Percentiles rank a stretch among this genome's conserved stretches.
Evolutionary conservation across 2,888 invertebrate genomes (phyloP).

Genomic region (Harpagoxenus sublaevis): DNA sequence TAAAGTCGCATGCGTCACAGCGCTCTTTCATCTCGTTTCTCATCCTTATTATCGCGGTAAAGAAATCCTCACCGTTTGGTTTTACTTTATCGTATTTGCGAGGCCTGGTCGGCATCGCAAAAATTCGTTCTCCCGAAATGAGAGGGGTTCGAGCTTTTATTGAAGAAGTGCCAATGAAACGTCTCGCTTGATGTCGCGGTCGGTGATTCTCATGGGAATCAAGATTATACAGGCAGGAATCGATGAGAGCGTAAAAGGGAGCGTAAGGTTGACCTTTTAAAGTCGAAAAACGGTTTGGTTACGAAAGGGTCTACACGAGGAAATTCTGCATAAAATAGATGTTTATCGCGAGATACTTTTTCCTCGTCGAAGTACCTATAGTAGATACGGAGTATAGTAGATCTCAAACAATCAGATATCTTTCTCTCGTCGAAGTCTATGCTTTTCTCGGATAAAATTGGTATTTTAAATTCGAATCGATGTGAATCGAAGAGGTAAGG

Average conservation of each 20-base stretch:
- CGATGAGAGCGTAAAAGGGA: constrained; percentile 7
- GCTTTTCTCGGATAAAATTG: not conserved
- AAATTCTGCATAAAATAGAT: constrained; percentile 40
- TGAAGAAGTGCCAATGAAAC: constrained; percentile 49
- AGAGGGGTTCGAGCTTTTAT: constrained; percentile 22
- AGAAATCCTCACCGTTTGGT: not conserved
- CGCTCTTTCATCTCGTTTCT: not conserved
- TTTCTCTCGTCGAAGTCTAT: not conserved
- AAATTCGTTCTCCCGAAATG: constrained; percentile 24
- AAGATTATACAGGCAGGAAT: constrained; percentile 44
- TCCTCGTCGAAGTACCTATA: not conserved
- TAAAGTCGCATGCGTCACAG: too few species aligned
- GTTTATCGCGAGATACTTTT: constrained; percentile 22
- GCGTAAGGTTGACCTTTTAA: constrained; percentile 21
- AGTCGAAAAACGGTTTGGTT: not conserved
- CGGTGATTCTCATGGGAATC: constrained; percentile 25
- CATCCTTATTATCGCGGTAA: not conserved
- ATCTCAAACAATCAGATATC: constrained; percentile 8
- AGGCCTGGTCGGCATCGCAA: not conserved
- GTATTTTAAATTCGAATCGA: not conserved
- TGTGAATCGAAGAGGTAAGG: not conserved
- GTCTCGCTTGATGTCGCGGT: not conserved
- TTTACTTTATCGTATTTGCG: constrained; percentile 26
- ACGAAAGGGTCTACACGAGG: constrained; percentile 1
- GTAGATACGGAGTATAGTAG: not conserved